A percentile compares a stretch with the other conserved stretches of the same genome.
These are phyloP conservation scores for Sceloporus undulatus DNA, from an alignment of 2,113 vertebrate species.

Conservation along the genomic window DNA sequence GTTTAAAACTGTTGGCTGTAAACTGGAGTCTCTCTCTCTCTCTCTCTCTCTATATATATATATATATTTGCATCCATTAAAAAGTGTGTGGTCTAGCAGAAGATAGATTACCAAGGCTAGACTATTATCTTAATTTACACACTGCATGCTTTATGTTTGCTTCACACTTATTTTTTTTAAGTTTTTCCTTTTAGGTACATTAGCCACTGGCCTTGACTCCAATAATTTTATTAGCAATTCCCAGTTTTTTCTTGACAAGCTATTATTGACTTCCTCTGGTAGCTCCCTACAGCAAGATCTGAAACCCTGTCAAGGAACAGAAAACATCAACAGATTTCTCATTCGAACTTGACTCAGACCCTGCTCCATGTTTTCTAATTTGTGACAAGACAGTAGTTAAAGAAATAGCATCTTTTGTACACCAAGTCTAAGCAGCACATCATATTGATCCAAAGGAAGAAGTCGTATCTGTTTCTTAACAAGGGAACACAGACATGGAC, in stretches of 20 bases:
- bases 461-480: constrained; percentile 12
- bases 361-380: not conserved
- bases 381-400: constrained; percentile 44
- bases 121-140: constrained; percentile 65
- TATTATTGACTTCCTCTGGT: constrained; percentile 63
- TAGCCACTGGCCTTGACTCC: constrained; percentile 55
- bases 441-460: not conserved
- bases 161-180: constrained; percentile 46
- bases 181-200: constrained; percentile 50
- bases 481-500: not conserved
- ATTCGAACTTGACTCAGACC: constrained; percentile 45
- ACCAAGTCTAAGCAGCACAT: accelerated
- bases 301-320: constrained; percentile 64
- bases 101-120: constrained; percentile 47
- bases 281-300: constrained; percentile 65
- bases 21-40: not conserved
- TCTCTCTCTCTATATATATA: constrained; percentile 1
- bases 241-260: constrained; percentile 63
- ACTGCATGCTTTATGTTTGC: constrained; percentile 51
- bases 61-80: not conserved
- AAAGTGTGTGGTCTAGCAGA: constrained; percentile 43
- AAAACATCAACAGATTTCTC: constrained; percentile 60
- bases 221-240: constrained; percentile 51
- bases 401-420: constrained; percentile 39
- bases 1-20: constrained; percentile 31